Conservation (phyloP, 2,888 invertebrate species). For the Limnephilus rhombicus region DNA sequence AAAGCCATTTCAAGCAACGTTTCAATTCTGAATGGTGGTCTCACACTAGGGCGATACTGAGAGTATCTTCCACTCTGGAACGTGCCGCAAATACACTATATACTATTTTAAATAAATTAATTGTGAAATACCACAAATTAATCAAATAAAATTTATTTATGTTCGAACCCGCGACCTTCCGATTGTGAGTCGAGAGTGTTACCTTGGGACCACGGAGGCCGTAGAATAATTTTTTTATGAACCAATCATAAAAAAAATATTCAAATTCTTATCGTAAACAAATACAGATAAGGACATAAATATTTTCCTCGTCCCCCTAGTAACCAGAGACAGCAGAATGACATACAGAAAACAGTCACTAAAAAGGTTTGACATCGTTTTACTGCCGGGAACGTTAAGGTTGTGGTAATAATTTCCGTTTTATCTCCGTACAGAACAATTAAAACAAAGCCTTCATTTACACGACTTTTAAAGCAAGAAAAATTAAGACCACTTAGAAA, state of each 20-base stretch:
- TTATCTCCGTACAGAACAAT: not conserved
- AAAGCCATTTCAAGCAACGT: too few relatives aligned
- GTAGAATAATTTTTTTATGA: too few relatives aligned
- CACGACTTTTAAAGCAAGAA: not conserved
- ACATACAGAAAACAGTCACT: not conserved
- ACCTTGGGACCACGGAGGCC: too few relatives aligned
- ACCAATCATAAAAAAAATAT: not conserved
- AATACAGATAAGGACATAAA: not conserved
- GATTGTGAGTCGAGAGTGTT: too few relatives aligned
- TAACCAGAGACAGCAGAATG: not conserved
- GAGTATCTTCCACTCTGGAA: too few relatives aligned
- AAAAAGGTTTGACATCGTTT: not conserved
- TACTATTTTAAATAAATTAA: too few relatives aligned
- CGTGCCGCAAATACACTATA: too few relatives aligned
- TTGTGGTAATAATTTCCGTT: not conserved
- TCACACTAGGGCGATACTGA: too few relatives aligned
- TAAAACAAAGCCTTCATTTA: not conserved
- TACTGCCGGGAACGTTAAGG: not conserved
- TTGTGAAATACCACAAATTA: too few relatives aligned
- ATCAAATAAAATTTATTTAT: too few relatives aligned
- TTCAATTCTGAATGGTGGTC: too few relatives aligned
- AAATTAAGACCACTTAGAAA: not conserved
- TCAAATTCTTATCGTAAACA: not conserved
- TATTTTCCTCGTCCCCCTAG: not conserved
- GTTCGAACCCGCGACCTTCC: too few relatives aligned